phyloP scores from a whole-genome alignment of 2,797 vertebrate species.

The Emydoidea blandingii region DNA sequence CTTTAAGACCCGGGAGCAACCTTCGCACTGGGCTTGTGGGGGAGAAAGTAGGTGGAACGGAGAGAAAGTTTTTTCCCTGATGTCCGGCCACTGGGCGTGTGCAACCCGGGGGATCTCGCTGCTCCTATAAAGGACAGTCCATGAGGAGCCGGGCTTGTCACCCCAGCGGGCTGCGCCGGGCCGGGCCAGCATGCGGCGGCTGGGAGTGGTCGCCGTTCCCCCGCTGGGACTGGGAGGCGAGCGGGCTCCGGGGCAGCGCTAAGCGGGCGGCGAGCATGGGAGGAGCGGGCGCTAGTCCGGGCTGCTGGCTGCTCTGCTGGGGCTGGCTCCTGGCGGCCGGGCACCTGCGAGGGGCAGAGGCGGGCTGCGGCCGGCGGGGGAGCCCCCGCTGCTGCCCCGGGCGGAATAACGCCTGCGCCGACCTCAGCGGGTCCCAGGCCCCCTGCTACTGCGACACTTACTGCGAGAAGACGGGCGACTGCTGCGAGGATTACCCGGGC shows the following conservation, averaged over 20 bases:
- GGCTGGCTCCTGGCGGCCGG: constrained; percentile 73
- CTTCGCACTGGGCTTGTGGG: background rate
- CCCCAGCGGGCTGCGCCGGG: background rate
- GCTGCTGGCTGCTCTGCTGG: constrained; percentile 32
- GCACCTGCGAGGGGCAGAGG: constrained; percentile 55
- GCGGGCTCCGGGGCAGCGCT: background rate
- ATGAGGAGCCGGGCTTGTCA: background rate
- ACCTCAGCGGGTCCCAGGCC: constrained; percentile 66
- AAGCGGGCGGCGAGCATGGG: background rate
- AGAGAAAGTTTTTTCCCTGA: background rate
- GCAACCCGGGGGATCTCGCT: background rate
- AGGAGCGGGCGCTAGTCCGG: background rate
- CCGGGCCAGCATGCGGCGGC: background rate
- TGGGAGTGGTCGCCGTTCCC: no score
- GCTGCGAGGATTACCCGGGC: constrained; percentile 77
- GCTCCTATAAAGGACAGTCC: background rate
- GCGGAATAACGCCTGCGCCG: constrained; percentile 87
- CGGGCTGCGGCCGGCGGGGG: constrained; percentile 82
- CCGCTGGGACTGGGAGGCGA: no score
- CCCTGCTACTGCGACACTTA: constrained; percentile 90
- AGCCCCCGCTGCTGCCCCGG: constrained; percentile 86
- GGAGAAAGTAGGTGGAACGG: background rate
- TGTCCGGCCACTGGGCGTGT: background rate
- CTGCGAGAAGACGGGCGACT: constrained; percentile 87
- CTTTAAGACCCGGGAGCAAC: constrained; percentile 21